Conservation (phyloP, 2,797 vertebrate genomes). For the Coranthus polyacanthus region DNA sequence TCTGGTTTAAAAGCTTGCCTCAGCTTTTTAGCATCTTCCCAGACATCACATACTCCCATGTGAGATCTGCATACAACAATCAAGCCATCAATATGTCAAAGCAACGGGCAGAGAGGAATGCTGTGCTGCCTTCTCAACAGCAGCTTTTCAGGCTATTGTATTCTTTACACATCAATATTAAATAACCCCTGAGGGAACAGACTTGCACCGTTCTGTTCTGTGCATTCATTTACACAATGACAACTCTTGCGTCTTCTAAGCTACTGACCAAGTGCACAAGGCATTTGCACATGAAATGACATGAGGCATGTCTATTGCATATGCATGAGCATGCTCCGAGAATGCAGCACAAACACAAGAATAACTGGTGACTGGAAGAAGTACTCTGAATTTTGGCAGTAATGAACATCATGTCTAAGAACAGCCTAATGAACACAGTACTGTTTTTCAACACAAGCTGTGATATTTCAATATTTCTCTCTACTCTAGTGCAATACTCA, state of each 20-base stretch:
- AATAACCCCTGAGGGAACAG: slow-evolving; percentile 27
- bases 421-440: background rate
- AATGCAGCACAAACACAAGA: background rate
- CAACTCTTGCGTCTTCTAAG: slow-evolving; percentile 24
- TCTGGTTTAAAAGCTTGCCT: slow-evolving; percentile 53
- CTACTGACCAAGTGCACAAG: slow-evolving; percentile 5
- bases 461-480: no score
- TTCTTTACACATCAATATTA: slow-evolving; percentile 60
- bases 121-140: slow-evolving; percentile 26
- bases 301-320: no score
- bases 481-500: no score
- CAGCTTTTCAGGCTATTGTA: slow-evolving; percentile 40
- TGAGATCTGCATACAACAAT: slow-evolving; percentile 56
- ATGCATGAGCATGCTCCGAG: background rate
- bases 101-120: slow-evolving; percentile 15
- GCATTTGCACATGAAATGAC: slow-evolving; percentile 3
- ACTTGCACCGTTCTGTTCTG: slow-evolving; percentile 25
- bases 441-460: no score
- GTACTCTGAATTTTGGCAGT: background rate
- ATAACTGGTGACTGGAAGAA: slow-evolving; percentile 7
- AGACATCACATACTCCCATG: slow-evolving; percentile 38
- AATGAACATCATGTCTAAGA: background rate
- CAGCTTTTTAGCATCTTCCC: slow-evolving; percentile 52
- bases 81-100: slow-evolving; percentile 69
- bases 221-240: slow-evolving; percentile 38